These are phyloP conservation scores for Ctena decussata DNA, from an alignment of 2,888 invertebrate genomes.

Conservation along the genomic window DNA sequence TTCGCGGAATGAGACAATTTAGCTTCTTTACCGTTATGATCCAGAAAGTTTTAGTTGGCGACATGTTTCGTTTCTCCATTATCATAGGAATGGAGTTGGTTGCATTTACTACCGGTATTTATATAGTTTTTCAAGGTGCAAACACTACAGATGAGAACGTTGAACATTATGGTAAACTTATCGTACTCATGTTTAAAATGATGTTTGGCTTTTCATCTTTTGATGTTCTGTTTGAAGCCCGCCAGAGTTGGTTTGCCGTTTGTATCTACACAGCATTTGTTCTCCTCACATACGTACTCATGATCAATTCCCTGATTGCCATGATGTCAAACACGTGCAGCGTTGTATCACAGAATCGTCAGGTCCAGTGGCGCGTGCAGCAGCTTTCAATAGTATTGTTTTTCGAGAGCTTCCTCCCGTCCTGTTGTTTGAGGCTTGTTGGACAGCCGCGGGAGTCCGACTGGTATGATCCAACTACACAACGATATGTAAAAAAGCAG, in stretches of 20 bases:
- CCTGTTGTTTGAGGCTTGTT: slow-evolving; percentile 33
- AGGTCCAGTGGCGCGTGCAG: slow-evolving; percentile 57
- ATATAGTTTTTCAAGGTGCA: slow-evolving; percentile 55
- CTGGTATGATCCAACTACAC: slow-evolving; percentile 34
- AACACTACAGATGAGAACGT: slow-evolving; percentile 4
- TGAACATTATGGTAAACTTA: slow-evolving; percentile 43
- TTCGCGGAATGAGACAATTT: slow-evolving; percentile 52
- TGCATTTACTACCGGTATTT: slow-evolving; percentile 63
- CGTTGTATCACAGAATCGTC: slow-evolving; percentile 54
- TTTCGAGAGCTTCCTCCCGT: slow-evolving; percentile 58
- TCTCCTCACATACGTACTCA: slow-evolving; percentile 51
- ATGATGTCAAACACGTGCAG: slow-evolving; percentile 65
- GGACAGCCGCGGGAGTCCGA: slow-evolving; percentile 45
- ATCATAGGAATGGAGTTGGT: slow-evolving; percentile 62
- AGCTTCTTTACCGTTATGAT: slow-evolving; percentile 71
- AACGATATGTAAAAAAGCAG: slow-evolving; percentile 15
- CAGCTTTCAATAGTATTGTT: slow-evolving; percentile 62
- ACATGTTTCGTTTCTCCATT: slow-evolving; percentile 65
- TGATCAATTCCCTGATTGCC: slow-evolving; percentile 61
- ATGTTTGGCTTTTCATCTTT: slow-evolving; percentile 59
- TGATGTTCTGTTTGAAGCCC: slow-evolving; percentile 58
- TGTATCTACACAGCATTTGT: slow-evolving; percentile 53
- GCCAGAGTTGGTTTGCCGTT: slow-evolving; percentile 52
- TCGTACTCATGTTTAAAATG: slow-evolving; percentile 57
- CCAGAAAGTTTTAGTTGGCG: slow-evolving; percentile 61